These are phyloP conservation scores for Sebastiscus albofasciatus DNA, from an alignment of 2,797 vertebrate genomes.

Conservation along the genomic window DNA sequence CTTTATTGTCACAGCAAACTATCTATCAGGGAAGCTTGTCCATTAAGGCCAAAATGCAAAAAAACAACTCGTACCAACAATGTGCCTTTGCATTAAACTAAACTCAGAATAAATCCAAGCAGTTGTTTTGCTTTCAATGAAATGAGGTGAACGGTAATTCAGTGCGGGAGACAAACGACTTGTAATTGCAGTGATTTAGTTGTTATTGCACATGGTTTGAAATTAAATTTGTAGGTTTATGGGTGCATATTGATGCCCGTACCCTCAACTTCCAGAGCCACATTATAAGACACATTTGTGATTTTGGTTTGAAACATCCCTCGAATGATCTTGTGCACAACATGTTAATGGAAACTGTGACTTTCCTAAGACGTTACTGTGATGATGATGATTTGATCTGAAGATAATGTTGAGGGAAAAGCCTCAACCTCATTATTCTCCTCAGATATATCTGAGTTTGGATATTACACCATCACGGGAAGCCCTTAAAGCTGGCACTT, in stretches of 20 bases:
- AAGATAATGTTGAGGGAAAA: neutral
- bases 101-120: neutral
- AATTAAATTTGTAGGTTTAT: neutral
- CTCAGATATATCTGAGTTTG: neutral
- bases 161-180: too few relatives aligned
- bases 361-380: neutral
- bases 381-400: neutral
- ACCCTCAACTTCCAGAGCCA: neutral
- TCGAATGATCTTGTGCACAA: neutral
- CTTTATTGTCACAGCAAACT: neutral
- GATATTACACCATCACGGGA: constrained; percentile 4
- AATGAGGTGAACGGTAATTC: neutral
- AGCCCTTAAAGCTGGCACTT: constrained; percentile 38
- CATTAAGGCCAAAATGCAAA: neutral
- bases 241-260: neutral
- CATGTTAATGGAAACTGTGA: neutral
- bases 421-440: constrained; percentile 8
- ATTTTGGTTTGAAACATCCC: neutral
- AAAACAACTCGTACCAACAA: neutral
- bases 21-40: neutral
- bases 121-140: neutral
- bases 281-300: neutral
- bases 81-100: neutral
- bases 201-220: neutral
- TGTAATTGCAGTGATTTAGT: neutral